Evolutionary conservation across 2,113 vertebrate species (phyloP), one percentile per base, ranked within the genome.

Genomic region (Caranx melampygus): DNA sequence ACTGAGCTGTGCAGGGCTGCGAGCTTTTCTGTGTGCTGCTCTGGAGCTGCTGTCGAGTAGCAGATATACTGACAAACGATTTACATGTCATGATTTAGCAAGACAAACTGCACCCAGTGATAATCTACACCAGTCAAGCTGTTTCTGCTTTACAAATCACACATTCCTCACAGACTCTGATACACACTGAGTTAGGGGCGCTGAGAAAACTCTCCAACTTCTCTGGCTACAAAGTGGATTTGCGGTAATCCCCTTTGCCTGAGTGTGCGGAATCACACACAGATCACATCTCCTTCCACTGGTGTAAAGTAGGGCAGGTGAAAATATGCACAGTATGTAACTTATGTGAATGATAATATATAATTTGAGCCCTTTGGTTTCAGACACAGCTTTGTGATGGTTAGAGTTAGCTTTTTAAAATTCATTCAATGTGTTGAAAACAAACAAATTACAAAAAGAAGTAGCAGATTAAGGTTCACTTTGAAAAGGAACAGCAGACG

Each of bases 181-280:
- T 35, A 44, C 55, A 67, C 61, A 83, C 61, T 20, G 69, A 84
- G 80, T 21, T 47, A 74, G 72, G 35, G 72, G 68, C 62, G 15
- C 49, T 40, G 40, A 75, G 47, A 73, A 85, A 84, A 84, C 65
- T 82, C 61, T 81, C 55, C 33, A 83, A 84, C 61, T 78, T 85
- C 71, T 89, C 63, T 49, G 72, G 70, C 78, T 79, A 40, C 81
- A 80, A 35, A 74, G 26, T 61, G 76, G 82, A 88, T 81, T 86
- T 75, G 81, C 11, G 68, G 68, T 80, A 88, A 91, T 87, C 80
- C 67, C 78, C 52, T 57, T 42, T 35, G 35, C 79, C 79, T 47
- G 78, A 88, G 73, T 78, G 70, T 85, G 77, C 86, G 77, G 67
- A 83, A 83, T 88, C 73, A 61, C 57, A 57, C 55, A 34, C 47